Evolutionary conservation across 2,113 vertebrate species (phyloP).

Genomic region (Ctenomys sociabilis): DNA sequence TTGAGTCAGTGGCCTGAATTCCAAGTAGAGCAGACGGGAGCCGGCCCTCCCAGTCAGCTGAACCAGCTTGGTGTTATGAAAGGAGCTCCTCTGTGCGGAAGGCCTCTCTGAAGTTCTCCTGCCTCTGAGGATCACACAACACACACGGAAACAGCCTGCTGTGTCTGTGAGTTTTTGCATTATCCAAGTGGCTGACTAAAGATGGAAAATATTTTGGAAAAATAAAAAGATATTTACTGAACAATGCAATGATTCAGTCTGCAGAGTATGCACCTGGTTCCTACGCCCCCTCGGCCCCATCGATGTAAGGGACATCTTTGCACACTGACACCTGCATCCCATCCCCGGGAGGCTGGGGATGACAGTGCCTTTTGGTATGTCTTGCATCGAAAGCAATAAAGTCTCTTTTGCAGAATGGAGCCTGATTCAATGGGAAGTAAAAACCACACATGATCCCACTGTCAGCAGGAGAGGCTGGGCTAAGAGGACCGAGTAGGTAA

Average conservation of each 20-base stretch:
- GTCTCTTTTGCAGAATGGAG: neutral
- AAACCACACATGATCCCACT: rapidly evolving
- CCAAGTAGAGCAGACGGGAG: neutral
- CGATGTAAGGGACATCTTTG: neutral
- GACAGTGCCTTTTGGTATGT: neutral
- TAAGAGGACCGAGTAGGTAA: neutral
- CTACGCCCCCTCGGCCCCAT: neutral
- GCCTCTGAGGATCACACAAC: neutral
- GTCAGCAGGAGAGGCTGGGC: neutral
- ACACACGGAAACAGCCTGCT: neutral
- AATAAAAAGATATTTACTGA: neutral
- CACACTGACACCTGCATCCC: neutral
- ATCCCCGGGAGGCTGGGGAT: neutral
- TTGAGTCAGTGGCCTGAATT: neutral
- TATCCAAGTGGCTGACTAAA: neutral
- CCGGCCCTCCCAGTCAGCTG: neutral
- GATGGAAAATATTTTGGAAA: neutral
- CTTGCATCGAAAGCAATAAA: neutral
- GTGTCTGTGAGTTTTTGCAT: neutral
- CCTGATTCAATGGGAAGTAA: neutral
- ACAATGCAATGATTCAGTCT: neutral
- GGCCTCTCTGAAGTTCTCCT: neutral
- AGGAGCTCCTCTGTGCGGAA: neutral
- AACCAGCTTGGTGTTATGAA: neutral
- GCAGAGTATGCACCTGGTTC: neutral